A percentile compares a stretch with the other conserved stretches of the same genome.
These are phyloP conservation scores for Parotia lawesii DNA, from an alignment of 2,113 vertebrate species.

Conservation along the genomic window DNA sequence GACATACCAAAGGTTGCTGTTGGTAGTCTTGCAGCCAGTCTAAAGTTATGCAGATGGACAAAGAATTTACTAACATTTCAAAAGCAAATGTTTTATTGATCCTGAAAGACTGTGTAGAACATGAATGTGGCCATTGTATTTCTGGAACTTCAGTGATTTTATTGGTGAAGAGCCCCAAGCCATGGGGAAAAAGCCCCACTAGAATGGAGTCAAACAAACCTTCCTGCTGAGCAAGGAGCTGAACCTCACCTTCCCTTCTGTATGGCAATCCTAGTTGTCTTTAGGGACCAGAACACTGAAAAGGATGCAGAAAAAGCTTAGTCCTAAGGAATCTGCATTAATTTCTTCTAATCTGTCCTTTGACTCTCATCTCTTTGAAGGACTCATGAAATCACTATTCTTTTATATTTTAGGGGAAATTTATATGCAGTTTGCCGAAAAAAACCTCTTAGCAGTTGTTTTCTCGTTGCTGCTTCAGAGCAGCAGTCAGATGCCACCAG, in stretches of 20 bases:
- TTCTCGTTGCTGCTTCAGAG: neutral
- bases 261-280: neutral
- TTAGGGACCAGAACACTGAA: neutral
- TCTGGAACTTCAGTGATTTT: neutral
- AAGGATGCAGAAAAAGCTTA: neutral
- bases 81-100: neutral
- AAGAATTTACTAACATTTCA: neutral
- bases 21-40: neutral
- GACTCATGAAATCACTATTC: neutral
- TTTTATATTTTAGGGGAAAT: neutral
- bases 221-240: neutral
- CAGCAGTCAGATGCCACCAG: neutral
- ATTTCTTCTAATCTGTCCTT: neutral
- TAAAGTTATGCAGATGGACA: neutral
- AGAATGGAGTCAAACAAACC: neutral
- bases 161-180: neutral
- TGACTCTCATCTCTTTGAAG: neutral
- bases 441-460: neutral
- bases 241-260: neutral
- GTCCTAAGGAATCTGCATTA: neutral
- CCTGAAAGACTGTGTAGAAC: neutral
- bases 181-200: accelerated
- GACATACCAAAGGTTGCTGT: neutral
- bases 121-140: accelerated
- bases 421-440: neutral